Evolutionary conservation across 64 coral and sea anemone species (phyloP).

Genomic region (Porites lutea): DNA sequence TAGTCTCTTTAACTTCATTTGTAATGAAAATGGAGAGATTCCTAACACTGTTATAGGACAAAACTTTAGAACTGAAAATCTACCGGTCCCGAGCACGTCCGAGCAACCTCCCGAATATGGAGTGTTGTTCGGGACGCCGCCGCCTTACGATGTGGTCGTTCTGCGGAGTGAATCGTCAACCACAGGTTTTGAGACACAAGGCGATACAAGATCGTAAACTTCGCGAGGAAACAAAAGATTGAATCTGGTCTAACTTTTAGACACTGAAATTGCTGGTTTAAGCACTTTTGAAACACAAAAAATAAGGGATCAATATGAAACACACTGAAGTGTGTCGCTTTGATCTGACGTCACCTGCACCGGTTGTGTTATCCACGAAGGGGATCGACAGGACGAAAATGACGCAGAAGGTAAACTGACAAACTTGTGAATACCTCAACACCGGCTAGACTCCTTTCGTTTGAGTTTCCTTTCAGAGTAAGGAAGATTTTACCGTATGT

Average conservation of each 20-base stretch:
- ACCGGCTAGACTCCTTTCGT: too few species aligned
- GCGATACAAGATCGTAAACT: not conserved
- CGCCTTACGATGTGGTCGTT: not conserved
- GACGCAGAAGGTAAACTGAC: not conserved
- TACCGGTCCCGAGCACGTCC: not conserved
- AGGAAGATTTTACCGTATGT: too few species aligned
- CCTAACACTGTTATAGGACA: constrained; percentile 2
- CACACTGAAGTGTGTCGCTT: not conserved
- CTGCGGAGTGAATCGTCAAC: not conserved
- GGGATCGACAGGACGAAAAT: not conserved
- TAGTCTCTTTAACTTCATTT: constrained; percentile 34
- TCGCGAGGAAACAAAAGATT: not conserved
- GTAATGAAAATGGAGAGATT: constrained; percentile 24
- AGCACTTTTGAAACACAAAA: not conserved
- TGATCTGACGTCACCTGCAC: not conserved
- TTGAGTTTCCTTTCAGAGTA: not conserved
- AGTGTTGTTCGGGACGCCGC: constrained; percentile 13
- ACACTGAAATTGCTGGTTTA: not conserved
- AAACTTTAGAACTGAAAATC: constrained; percentile 16
- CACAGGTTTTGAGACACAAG: not conserved
- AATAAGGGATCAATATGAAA: not conserved
- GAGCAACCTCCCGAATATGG: constrained; percentile 31
- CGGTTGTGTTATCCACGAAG: not conserved
- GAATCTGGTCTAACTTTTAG: not conserved
- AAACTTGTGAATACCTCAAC: not conserved